These are phyloP conservation scores for Notothenia coriiceps DNA, from an alignment of 2,113 vertebrate genomes.

Conservation along the genomic window DNA sequence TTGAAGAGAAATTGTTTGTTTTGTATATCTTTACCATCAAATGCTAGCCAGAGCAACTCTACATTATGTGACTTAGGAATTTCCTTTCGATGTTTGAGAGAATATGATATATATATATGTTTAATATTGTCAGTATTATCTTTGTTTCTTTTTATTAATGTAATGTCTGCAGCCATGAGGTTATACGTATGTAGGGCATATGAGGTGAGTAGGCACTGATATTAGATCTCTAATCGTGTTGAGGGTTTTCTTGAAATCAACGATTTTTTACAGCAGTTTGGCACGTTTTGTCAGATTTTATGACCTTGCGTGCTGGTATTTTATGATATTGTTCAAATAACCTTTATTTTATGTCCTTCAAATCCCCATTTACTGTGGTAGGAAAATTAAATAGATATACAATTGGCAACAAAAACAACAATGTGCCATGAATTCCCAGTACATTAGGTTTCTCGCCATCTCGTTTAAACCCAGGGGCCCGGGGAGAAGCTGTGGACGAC, in stretches of 20 bases:
- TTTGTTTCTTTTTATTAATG: neutral
- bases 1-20: neutral
- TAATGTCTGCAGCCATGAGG: neutral
- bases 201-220: neutral
- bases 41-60: neutral
- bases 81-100: neutral
- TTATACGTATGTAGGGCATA: neutral
- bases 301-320: neutral
- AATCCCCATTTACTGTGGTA: neutral
- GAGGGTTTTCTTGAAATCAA: neutral
- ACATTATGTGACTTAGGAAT: neutral
- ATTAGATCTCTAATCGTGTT: neutral
- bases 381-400: neutral
- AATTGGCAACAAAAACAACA: slow-evolving; percentile 11
- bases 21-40: neutral
- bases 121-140: neutral
- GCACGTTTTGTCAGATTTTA: no score
- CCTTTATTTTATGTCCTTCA: neutral
- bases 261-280: no score
- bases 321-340: no score
- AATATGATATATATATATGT: neutral
- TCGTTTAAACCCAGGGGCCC: slow-evolving; percentile 63
- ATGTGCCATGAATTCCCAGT: slow-evolving; percentile 23
- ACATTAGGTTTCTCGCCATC: slow-evolving; percentile 36
- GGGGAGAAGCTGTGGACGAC: slow-evolving; percentile 67